These are phyloP conservation scores for Sardinella longiceps DNA, from an alignment of 2,797 vertebrate species.

Conservation along the genomic window DNA sequence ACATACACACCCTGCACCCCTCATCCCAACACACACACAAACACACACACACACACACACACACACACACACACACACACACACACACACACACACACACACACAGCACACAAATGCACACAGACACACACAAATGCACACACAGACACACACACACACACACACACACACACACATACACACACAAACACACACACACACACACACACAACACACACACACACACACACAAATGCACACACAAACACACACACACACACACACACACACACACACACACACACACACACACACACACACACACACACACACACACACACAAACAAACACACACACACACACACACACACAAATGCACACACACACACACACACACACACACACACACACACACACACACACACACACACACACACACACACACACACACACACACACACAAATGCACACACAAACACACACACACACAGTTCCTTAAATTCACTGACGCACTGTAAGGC, in stretches of 20 bases:
- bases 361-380: constrained; percentile 12
- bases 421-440: constrained; percentile 11
- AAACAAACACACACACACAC: constrained; percentile 1
- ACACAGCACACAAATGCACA: background rate
- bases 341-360: constrained; percentile 7
- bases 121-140: background rate
- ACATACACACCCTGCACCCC: background rate
- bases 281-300: too few species aligned
- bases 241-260: too few species aligned
- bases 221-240: too few species aligned
- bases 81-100: background rate
- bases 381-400: too few species aligned
- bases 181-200: background rate
- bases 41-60: background rate
- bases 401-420: too few species aligned
- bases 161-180: background rate
- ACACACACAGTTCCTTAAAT: background rate
- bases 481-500: background rate
- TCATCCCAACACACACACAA: background rate
- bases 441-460: background rate
- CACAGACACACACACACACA: background rate
- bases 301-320: background rate
- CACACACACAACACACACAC: background rate
- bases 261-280: too few species aligned
- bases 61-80: background rate